These are phyloP conservation scores for Holotrichia oblita DNA, from an alignment of 1,140 invertebrate genomes.

Conservation along the genomic window DNA sequence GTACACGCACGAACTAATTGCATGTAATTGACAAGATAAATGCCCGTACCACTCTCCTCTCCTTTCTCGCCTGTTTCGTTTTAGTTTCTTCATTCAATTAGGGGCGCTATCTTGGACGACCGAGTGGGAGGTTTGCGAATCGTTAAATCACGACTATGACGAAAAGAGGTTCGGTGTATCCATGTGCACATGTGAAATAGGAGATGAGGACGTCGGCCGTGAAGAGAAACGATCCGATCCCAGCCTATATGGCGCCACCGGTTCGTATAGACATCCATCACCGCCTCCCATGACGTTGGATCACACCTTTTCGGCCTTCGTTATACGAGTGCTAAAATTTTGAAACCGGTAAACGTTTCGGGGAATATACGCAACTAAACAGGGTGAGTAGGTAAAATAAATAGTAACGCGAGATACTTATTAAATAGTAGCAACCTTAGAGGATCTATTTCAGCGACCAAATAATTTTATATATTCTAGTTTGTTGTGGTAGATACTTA, in stretches of 20 bases:
- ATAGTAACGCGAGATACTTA: too few species aligned
- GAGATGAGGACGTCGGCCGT: constrained; percentile 29
- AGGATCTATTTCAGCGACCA: too few species aligned
- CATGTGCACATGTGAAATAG: constrained; percentile 41
- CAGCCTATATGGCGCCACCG: constrained; percentile 42
- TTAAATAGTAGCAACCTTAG: too few species aligned
- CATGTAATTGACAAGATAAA: constrained; percentile 52
- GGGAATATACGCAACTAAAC: not conserved
- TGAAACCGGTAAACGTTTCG: not conserved
- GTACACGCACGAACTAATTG: constrained; percentile 52
- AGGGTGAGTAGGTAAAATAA: too few species aligned
- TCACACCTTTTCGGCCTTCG: constrained; percentile 30
- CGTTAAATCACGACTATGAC: constrained; percentile 44
- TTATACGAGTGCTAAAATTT: constrained; percentile 9
- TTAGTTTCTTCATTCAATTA: constrained; percentile 46
- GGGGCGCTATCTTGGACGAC: constrained; percentile 41
- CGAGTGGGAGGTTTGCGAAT: constrained; percentile 47
- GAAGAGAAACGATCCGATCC: constrained; percentile 17
- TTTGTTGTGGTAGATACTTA: too few species aligned
- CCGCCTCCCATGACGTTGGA: constrained; percentile 31
- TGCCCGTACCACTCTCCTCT: constrained; percentile 41
- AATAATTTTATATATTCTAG: too few species aligned
- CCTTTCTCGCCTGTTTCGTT: not conserved
- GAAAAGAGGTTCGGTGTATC: constrained; percentile 14
- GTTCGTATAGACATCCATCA: constrained; percentile 37